Conservation (phyloP, 2,888 invertebrate genomes). For the Auanema freiburgensis region DNA sequence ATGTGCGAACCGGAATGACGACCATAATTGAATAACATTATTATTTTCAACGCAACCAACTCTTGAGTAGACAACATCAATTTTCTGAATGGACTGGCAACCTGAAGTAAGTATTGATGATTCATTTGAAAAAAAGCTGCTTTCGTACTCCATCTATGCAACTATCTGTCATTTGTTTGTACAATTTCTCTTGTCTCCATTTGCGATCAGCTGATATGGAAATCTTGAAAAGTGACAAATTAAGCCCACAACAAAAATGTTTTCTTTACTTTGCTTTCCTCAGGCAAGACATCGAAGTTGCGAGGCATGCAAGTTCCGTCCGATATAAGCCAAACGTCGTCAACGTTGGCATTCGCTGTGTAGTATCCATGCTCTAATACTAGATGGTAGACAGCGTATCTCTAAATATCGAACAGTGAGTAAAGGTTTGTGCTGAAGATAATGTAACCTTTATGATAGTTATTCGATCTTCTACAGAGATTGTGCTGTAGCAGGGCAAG, state of each 20-base stretch:
- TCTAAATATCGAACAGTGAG: constrained; percentile 14
- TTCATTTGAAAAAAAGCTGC: background rate
- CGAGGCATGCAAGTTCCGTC: constrained; percentile 62
- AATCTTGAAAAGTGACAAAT: constrained; percentile 29
- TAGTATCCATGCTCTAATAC: constrained; percentile 61
- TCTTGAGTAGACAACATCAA: constrained; percentile 55
- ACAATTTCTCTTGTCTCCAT: constrained; percentile 63
- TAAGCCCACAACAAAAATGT: background rate
- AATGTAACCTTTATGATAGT: constrained; percentile 47
- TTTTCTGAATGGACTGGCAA: constrained; percentile 54
- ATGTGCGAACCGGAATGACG: constrained; percentile 22
- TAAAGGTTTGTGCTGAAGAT: background rate
- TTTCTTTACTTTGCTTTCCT: constrained; percentile 29
- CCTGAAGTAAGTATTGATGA: constrained; percentile 20
- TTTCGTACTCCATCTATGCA: constrained; percentile 55
- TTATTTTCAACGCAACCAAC: constrained; percentile 56
- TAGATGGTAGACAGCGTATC: constrained; percentile 56
- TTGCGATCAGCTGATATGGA: constrained; percentile 55
- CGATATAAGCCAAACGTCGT: constrained; percentile 61
- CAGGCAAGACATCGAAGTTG: constrained; percentile 49
- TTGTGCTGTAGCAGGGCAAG: constrained; percentile 89
- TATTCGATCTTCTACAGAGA: constrained; percentile 88
- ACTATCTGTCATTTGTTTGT: constrained; percentile 57
- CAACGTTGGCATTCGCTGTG: constrained; percentile 48
- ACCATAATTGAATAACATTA: constrained; percentile 57